Percentiles rank a stretch among this genome's conserved stretches.
These are phyloP conservation scores for Brachyptera risi DNA, from an alignment of 2,888 invertebrate genomes.

Conservation along the genomic window DNA sequence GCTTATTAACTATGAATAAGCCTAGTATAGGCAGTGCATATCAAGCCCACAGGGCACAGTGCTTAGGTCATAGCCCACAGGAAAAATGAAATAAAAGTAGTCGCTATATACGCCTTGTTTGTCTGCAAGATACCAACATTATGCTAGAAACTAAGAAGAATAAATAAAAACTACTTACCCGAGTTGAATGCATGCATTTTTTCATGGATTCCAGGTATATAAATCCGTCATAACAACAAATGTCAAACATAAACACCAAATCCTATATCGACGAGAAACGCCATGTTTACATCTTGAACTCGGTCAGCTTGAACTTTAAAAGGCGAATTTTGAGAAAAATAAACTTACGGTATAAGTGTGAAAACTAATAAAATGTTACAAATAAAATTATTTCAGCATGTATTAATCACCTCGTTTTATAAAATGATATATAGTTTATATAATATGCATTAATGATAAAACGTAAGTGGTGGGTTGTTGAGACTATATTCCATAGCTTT, in stretches of 20 bases:
- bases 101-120: not conserved
- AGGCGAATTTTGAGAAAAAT: too few species aligned
- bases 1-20: too few species aligned
- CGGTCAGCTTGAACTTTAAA: too few species aligned
- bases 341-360: too few species aligned
- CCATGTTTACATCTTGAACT: conserved; percentile 35
- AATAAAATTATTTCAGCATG: too few species aligned
- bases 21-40: too few species aligned
- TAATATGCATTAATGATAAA: too few species aligned
- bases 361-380: too few species aligned
- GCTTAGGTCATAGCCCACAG: too few species aligned
- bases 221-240: conserved; percentile 18
- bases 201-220: conserved; percentile 4
- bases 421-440: too few species aligned
- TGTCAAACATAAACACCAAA: conserved; percentile 30
- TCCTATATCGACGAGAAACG: conserved; percentile 27
- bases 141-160: not conserved
- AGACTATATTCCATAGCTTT: not conserved
- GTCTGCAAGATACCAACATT: not conserved
- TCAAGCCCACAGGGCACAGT: conserved; percentile 7
- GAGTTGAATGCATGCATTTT: conserved; percentile 30
- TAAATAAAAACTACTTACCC: conserved; percentile 20
- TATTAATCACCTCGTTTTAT: too few species aligned
- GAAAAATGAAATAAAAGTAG: too few species aligned
- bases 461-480: not conserved